Base-by-base conservation (phyloP, 2,797 vertebrate species). In the Mycteria americana region DNA sequence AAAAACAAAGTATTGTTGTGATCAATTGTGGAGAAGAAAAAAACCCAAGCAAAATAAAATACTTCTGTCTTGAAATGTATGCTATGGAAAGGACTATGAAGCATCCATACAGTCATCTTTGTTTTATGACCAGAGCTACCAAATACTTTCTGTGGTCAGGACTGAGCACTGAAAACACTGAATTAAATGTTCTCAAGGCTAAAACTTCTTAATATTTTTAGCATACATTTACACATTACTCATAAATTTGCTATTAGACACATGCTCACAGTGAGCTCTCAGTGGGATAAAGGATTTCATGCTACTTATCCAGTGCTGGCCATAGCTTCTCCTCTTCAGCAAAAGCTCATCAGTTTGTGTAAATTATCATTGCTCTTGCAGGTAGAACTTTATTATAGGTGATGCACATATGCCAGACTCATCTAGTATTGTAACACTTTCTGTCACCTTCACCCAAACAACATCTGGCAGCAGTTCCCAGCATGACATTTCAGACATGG, bases 381-480 rank as follows among this genome's bases (percentile, higher is more conserved):
- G 82, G 91, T 91, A 94, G 85, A 67, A 37, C 65, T 89, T 93
- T 62, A 95, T 89, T 95, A 70, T 86, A 84, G 87, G 68, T 95
- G 89, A 86, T 70, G 64, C 75, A 68, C 64, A 91, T 86, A 95
- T 82, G 86, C 81, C 92, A 93, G 72, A 31, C 90, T 94, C 85
- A 76, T 96, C 92, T 64, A 94, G 53, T 81, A 91, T 96, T 94
- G 88, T 82, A 96, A 92, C 75, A 72, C n/a, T 91, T 95, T 88
- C 62, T 84, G 92, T 91, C 82, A 94, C 81, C 90, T 97, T 96
- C 82, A 87, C 81, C 85, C 79, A 68, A 88, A 96, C 77, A 96
- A 76, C 69, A 97, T 93, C 96, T 97, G 96, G 92, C 94, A 96
- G 75, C 89, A 90, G 81, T 89, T 94, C 93, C 92, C 88, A 93